Conservation (phyloP, 2,113 vertebrate species). For the Caranx melampygus region DNA sequence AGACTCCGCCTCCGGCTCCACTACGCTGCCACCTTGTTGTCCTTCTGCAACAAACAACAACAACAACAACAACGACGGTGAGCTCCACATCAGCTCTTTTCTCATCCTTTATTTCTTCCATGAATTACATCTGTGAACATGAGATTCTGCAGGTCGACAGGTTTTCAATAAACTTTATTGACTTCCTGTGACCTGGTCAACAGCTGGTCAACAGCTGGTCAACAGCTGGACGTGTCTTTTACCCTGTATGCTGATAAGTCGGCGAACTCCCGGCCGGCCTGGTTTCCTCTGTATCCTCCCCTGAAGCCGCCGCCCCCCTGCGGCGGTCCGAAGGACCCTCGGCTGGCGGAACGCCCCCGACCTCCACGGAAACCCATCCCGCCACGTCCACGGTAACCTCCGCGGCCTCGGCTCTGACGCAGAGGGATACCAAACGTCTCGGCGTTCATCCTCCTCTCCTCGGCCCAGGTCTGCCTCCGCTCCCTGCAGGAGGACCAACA, state of each 20-base stretch:
- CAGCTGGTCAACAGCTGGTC: too few species aligned
- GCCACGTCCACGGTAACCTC: conserved; percentile 88
- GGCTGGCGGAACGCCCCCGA: conserved; percentile 83
- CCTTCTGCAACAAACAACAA: conserved; percentile 85
- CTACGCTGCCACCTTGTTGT: conserved; percentile 95
- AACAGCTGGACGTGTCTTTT: conserved; percentile 43
- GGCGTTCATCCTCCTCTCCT: conserved; percentile 92
- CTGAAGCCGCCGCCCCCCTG: conserved; percentile 86
- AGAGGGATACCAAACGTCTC: conserved; percentile 94
- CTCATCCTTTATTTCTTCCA: too few species aligned
- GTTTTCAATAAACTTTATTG: too few species aligned
- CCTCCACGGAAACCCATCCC: conserved; percentile 89
- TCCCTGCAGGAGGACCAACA: conserved; percentile 79
- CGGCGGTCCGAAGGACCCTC: conserved; percentile 85
- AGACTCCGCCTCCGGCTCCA: conserved; percentile 72
- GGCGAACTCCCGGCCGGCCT: conserved; percentile 91
- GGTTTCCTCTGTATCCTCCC: conserved; percentile 89
- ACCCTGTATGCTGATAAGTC: conserved; percentile 93
- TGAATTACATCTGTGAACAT: too few species aligned
- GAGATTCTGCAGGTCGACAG: too few species aligned
- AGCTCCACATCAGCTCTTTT: too few species aligned
- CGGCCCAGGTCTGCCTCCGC: conserved; percentile 93
- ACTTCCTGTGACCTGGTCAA: too few species aligned
- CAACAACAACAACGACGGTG: not conserved
- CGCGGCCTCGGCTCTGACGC: conserved; percentile 89